A percentile compares a stretch with the other conserved stretches of the same genome.
phyloP scores from a whole-genome alignment of 1,140 invertebrate genomes.

The Euwallacea fornicatus region DNA sequence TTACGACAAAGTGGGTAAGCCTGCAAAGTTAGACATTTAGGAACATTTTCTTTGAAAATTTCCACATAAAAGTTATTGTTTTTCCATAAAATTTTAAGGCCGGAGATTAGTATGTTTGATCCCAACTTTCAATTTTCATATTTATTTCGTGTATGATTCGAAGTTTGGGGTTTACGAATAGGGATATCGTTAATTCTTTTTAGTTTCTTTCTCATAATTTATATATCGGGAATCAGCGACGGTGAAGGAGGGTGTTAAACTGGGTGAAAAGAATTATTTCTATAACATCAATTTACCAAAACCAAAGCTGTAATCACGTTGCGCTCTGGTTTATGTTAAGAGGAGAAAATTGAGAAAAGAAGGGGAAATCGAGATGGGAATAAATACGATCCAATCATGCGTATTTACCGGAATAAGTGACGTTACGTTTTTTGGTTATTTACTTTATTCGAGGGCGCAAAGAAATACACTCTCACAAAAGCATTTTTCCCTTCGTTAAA shows the following conservation, averaged over 20 bases:
- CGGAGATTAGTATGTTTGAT: too few species aligned
- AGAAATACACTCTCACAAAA: too few species aligned
- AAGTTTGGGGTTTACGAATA: too few species aligned
- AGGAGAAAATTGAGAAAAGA: background rate
- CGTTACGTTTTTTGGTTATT: background rate
- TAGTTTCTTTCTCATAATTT: too few species aligned
- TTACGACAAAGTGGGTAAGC: slow-evolving; percentile 22
- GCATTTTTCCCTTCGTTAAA: slow-evolving; percentile 6
- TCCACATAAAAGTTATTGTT: background rate
- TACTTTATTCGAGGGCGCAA: background rate
- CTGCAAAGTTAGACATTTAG: slow-evolving; percentile 15
- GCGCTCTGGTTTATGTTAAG: slow-evolving; percentile 14
- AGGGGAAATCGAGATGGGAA: background rate
- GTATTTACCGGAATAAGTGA: background rate
- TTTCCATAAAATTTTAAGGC: too few species aligned
- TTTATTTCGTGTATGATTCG: too few species aligned
- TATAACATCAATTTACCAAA: slow-evolving; percentile 13
- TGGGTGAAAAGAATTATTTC: slow-evolving; percentile 1
- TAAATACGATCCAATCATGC: background rate
- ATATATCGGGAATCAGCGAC: background rate
- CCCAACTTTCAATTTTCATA: too few species aligned
- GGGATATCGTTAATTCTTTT: too few species aligned
- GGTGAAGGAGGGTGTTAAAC: slow-evolving; percentile 2
- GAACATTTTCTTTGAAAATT: slow-evolving; percentile 15
- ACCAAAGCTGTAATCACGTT: slow-evolving; percentile 26